A percentile compares a stretch with the other conserved stretches of the same genome.
phyloP scores from a whole-genome alignment of 2,113 vertebrate genomes.

The chimpanzee (Pan troglodytes) region DNA sequence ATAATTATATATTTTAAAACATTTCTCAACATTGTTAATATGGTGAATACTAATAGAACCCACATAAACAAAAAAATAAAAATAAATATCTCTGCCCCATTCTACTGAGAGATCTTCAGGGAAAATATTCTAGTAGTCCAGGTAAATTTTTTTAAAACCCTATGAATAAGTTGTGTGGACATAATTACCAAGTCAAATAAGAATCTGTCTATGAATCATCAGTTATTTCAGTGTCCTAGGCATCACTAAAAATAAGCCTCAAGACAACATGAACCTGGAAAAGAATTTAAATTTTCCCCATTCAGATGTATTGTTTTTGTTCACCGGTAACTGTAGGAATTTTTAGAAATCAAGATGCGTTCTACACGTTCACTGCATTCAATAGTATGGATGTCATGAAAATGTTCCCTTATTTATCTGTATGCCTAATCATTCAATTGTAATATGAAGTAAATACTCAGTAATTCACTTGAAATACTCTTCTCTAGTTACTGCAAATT shows the following conservation, averaged over 20 bases:
- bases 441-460: neutral
- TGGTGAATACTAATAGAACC: neutral
- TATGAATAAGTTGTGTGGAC: neutral
- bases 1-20: neutral
- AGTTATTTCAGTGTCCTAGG: neutral
- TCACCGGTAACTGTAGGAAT: neutral
- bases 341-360: neutral
- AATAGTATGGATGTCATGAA: neutral
- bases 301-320: neutral
- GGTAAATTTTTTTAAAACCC: neutral
- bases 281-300: neutral
- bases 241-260: neutral
- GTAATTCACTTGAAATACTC: neutral
- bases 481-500: neutral
- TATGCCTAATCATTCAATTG: neutral
- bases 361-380: neutral
- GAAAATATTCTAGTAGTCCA: neutral
- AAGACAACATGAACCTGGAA: neutral
- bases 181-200: slow-evolving; percentile 34
- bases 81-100: neutral
- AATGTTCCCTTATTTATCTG: neutral
- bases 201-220: neutral
- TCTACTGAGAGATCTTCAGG: neutral
- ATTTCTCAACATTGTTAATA: neutral
- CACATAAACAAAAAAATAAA: neutral